Evolutionary conservation across 1,140 invertebrate species (phyloP), one percentile per base, ranked within the genome.

Genomic region (Micrasema minimum): DNA sequence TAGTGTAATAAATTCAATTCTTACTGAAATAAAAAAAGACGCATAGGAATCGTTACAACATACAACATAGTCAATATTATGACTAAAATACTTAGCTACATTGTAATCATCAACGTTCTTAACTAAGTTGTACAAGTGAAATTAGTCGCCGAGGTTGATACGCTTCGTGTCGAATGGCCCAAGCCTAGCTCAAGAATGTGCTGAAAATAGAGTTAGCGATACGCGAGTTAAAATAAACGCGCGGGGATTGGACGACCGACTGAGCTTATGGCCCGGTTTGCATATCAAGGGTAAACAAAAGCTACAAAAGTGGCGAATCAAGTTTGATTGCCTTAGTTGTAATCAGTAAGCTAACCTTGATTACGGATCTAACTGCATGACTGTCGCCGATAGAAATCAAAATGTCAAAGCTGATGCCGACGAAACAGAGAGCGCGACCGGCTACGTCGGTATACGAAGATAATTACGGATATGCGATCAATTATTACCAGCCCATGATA

Each of bases 401-500:
- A 66, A 66, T 71, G 69, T 55, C 69, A 23, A 59, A 23, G 16
- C 20, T 74, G 3, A 69, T 37, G n/a, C n/a, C 26, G 16, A 41
- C 18, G 2, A 72, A 77, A 65, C 82, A 82, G 69, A 83, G 83
- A 82, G 80, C 77, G 38, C 80, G 87, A 76, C 90, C 90, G 1
- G 85, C 88, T n/a, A 90, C 89, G 1, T 80, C 85, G 20, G 87
- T 91, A 22, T 94, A 94, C 78, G 88, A 92, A 72, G 88, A 90
- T 78, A 94, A 93, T 81, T 94, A 94, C 81, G 88, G 89, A 37
- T 91, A 90, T 73, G 91, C 90, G 4, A 92, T 93, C 57, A 92
- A 93, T 78, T 92, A 87, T 79, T 93, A 93, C 80, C 90, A 93
- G 77, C 91, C 92, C 10, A 92, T 93, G 91, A 89, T 94, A 69